Evolutionary conservation across 2,113 vertebrate species (phyloP).

Genomic region (Furnarius figulus): DNA sequence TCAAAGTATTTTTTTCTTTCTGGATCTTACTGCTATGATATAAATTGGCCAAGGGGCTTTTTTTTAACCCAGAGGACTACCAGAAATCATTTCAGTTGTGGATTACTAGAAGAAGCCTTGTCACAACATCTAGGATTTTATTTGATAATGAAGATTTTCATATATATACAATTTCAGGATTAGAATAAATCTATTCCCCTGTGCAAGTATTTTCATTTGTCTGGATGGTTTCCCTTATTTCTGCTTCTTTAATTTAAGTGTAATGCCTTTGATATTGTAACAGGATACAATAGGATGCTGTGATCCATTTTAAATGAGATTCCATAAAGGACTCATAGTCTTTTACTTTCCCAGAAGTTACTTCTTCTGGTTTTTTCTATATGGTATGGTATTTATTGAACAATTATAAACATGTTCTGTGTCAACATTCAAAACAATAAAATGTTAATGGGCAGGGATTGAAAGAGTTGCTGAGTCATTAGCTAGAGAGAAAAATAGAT

Average conservation of each 20-base stretch:
- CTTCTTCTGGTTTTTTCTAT: neutral
- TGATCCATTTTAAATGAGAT: conserved; percentile 39
- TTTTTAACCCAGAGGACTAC: neutral
- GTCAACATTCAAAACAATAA: conserved; percentile 60
- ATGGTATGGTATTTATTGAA: neutral
- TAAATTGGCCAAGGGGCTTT: neutral
- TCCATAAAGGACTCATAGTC: neutral
- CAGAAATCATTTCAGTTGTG: neutral
- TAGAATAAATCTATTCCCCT: conserved; percentile 19
- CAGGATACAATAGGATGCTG: neutral
- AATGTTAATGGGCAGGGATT: conserved; percentile 22
- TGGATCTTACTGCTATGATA: neutral
- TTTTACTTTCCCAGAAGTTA: conserved; percentile 50
- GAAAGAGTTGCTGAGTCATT: conserved; percentile 51
- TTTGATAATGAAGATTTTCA: conserved; percentile 40
- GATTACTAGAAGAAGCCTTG: neutral
- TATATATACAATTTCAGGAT: neutral
- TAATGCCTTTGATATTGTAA: conserved; percentile 33
- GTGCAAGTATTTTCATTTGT: neutral
- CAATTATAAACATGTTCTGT: conserved; percentile 46
- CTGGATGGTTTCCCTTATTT: neutral
- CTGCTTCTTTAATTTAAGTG: neutral
- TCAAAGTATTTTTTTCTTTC: neutral
- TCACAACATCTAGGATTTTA: neutral
- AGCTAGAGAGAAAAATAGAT: conserved; percentile 36